These are phyloP conservation scores for Lordiphosa fenestrarum DNA, from an alignment of 2,888 invertebrate species.

Conservation along the genomic window DNA sequence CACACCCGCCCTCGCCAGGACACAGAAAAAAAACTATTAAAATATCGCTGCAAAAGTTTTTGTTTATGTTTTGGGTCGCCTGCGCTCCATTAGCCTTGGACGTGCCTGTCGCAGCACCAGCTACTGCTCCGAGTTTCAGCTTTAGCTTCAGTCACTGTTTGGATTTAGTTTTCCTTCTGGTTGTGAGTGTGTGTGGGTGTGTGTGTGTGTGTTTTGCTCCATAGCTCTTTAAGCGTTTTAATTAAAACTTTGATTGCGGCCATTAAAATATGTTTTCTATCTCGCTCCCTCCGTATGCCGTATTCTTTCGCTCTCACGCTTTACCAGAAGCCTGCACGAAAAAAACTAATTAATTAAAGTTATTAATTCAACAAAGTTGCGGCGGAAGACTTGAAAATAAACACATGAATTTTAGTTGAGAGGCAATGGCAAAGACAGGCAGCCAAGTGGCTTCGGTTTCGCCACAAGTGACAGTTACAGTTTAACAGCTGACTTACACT, in stretches of 20 bases:
- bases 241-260: constrained; percentile 68
- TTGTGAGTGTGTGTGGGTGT: constrained; percentile 3
- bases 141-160: constrained; percentile 10
- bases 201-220: constrained; percentile 16
- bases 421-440: too few species aligned
- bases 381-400: too few species aligned
- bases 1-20: background rate
- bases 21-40: constrained; percentile 57
- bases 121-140: constrained; percentile 7
- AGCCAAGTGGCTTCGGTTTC: too few species aligned
- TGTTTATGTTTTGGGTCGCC: constrained; percentile 65
- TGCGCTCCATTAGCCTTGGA: constrained; percentile 67
- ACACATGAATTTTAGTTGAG: too few species aligned
- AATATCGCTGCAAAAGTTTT: constrained; percentile 67
- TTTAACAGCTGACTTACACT: too few species aligned
- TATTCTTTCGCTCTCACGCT: constrained; percentile 19
- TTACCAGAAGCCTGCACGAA: constrained; percentile 1
- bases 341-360: constrained; percentile 6
- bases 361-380: too few species aligned
- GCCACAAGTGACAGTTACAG: too few species aligned
- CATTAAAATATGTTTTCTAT: constrained; percentile 56
- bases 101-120: constrained; percentile 44
- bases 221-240: constrained; percentile 58
- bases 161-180: constrained; percentile 49
- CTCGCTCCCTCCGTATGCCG: too few species aligned